A percentile compares a stretch with the other conserved stretches of the same genome.
These are phyloP conservation scores for Microchrysa polita DNA, from an alignment of 2,888 invertebrate genomes.

Conservation along the genomic window DNA sequence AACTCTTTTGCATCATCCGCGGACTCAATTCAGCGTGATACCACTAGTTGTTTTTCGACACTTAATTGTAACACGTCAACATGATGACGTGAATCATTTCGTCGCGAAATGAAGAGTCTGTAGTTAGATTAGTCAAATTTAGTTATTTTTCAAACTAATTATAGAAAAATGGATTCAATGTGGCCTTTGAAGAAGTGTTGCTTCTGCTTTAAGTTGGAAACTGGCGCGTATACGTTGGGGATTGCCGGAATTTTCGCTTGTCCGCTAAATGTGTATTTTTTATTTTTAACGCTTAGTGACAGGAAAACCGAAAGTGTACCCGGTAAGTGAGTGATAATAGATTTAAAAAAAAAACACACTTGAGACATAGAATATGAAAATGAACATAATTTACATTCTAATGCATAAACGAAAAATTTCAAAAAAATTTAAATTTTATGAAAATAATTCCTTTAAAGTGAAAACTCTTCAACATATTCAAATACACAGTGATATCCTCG, in stretches of 20 bases:
- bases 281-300: constrained; percentile 4
- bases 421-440: too few relatives aligned
- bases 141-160: too few relatives aligned
- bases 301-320: constrained; percentile 21
- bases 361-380: too few relatives aligned
- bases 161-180: neutral
- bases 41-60: neutral
- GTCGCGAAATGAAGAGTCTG: neutral
- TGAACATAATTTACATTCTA: too few relatives aligned
- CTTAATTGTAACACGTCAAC: neutral
- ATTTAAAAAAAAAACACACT: too few relatives aligned
- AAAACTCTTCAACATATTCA: too few relatives aligned
- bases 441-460: too few relatives aligned
- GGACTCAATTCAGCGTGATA: neutral
- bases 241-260: constrained; percentile 18
- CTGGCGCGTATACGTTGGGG: neutral
- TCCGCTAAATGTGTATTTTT: constrained; percentile 19
- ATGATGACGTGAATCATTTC: constrained; percentile 1
- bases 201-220: constrained; percentile 6
- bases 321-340: constrained; percentile 9
- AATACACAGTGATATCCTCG: too few relatives aligned
- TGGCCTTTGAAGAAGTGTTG: constrained; percentile 12
- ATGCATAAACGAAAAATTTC: too few relatives aligned
- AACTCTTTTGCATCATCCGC: neutral
- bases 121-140: neutral